Evolutionary conservation across 1,140 invertebrate species (phyloP).

Genomic region (Drosophila murphyi): DNA sequence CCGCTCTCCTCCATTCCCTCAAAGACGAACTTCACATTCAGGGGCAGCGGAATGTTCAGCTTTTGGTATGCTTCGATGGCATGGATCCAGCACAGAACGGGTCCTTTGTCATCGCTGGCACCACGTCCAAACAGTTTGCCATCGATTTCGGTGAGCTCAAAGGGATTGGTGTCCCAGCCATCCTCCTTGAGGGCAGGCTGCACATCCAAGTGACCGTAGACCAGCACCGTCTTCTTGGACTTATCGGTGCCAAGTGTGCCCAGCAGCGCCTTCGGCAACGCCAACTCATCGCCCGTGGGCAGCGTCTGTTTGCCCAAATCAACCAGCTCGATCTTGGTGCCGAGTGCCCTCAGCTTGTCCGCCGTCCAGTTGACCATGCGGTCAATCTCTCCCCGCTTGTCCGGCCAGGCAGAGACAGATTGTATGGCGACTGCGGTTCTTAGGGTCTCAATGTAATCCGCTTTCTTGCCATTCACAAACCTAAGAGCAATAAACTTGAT

Average conservation of each 20-base stretch:
- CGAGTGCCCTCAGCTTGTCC: conserved; percentile 90
- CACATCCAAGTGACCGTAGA: conserved; percentile 99
- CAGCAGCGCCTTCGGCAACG: conserved; percentile 95
- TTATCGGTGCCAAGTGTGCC: conserved; percentile 93
- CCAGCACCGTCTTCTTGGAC: conserved; percentile 94
- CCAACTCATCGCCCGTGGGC: conserved; percentile 89
- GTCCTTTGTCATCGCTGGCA: conserved; percentile 97
- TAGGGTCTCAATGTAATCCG: conserved; percentile 91
- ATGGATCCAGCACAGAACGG: conserved; percentile 97
- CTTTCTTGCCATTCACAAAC: conserved; percentile 67
- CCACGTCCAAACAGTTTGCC: conserved; percentile 97
- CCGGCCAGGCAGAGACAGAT: conserved; percentile 94
- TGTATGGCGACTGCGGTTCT: conserved; percentile 96
- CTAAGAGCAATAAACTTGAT: conserved; percentile 56
- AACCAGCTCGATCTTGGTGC: conserved; percentile 90
- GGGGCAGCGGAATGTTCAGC: conserved; percentile 90
- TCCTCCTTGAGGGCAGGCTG: conserved; percentile 96
- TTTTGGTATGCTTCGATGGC: conserved; percentile 95
- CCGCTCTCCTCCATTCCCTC: conserved; percentile 99
- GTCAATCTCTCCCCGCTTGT: conserved; percentile 84
- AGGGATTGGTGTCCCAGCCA: conserved; percentile 98
- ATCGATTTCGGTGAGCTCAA: conserved; percentile 94
- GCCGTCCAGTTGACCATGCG: conserved; percentile 91
- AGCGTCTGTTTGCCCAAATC: conserved; percentile 93
- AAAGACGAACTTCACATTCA: conserved; percentile 98